Base-by-base conservation (phyloP, 2,797 vertebrate genomes). In the Aphelocoma californica region DNA sequence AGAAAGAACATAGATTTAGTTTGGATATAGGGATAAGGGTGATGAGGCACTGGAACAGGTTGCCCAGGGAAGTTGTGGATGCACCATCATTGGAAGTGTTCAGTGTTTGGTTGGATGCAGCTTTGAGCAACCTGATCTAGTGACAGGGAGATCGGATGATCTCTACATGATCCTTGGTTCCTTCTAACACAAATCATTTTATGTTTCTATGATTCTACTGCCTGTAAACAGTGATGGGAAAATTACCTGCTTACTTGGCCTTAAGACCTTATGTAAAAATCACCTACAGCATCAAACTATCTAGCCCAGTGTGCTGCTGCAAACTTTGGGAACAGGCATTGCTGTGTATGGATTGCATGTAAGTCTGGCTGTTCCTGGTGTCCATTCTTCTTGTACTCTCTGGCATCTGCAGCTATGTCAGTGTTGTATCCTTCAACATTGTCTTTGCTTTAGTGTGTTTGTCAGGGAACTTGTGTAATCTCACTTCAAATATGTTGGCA, bases 331-430 rank as follows among this genome's bases (percentile, higher is more conserved):
- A 51, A 31, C 14, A 51, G 62, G 32, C 14, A 1, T 36, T 88
- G 44, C 45, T 58, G 7, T 0, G 1, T 44, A 7, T 1, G 28
- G 18, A 14, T n/a, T 88, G 32, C 10, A 3, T 70, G 9, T 24
- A 42, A 77, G 18, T 36, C 36, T 71, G 44, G 17, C 47, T 88
- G 50, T 80, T 88, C 32, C 29, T 69, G n/a, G 18, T 32, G 50
- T 72, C 50, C 6, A 1, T 79, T 60, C 16, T 70, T 26, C 17
- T 25, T 45, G 36, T 71, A 13, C 19, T 51, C 20, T n/a, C 34
- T 73, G 72, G 44, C 18, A 54, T 70, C 42, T 54, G 48, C 34
- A 34, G 32, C 66, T 66, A 1, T 44, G 34, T 57, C 34, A 25
- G 34, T 57, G 32, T 32, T 64, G 24, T 53, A 1, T n/a, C 8